These are phyloP conservation scores for Colius striatus DNA, from an alignment of 2,113 vertebrate species.

Conservation along the genomic window DNA sequence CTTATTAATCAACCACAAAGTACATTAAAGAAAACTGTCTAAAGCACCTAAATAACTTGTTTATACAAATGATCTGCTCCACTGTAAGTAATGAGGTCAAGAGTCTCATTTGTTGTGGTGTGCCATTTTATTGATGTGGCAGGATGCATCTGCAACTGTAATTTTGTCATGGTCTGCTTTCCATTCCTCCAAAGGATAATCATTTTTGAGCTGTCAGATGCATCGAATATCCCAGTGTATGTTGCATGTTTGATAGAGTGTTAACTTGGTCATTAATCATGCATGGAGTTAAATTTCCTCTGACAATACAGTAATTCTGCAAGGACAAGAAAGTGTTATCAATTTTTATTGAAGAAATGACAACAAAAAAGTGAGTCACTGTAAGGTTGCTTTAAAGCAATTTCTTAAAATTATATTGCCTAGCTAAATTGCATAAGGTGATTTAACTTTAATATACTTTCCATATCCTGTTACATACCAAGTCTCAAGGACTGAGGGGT, in stretches of 20 bases:
- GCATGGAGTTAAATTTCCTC: not conserved
- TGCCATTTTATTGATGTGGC: not conserved
- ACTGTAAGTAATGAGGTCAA: conserved; percentile 5
- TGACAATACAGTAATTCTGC: conserved; percentile 7
- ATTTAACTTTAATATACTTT: not conserved
- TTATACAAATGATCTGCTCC: conserved; percentile 43
- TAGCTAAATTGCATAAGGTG: not conserved
- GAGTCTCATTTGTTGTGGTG: not conserved
- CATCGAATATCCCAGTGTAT: not conserved
- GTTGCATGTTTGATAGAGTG: not conserved
- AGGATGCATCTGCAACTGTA: not conserved
- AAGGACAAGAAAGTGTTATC: not conserved
- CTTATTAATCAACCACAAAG: conserved; percentile 18
- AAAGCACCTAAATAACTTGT: conserved; percentile 34
- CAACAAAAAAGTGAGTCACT: not conserved
- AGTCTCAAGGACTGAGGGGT: not conserved
- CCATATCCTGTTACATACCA: not conserved
- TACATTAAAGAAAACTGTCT: not conserved
- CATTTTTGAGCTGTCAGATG: conserved; percentile 1
- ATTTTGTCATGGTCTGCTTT: not conserved
- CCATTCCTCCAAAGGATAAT: not conserved
- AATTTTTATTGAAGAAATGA: conserved; percentile 3
- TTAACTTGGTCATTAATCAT: conserved; percentile 12
- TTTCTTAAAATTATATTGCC: not conserved
- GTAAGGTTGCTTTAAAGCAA: not conserved